phyloP scores from a whole-genome alignment of 53 echinoderm and acorn worm species.

The Temnopleurus reevesii region DNA sequence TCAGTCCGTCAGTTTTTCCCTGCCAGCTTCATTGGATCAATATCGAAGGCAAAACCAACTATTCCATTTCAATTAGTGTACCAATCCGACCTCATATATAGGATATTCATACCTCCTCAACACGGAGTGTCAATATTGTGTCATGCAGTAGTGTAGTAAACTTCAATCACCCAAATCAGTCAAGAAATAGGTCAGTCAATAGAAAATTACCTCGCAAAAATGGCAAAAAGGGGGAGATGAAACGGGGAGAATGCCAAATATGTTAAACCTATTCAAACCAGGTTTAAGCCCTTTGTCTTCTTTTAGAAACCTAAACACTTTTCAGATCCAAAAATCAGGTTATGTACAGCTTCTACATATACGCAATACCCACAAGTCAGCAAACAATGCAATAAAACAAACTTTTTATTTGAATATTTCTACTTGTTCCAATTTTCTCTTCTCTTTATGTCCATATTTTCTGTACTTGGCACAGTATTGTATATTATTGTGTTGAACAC shows the following conservation, averaged over 20 bases:
- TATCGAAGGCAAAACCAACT: constrained; percentile 1
- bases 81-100: constrained; percentile 20
- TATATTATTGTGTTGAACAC: constrained; percentile 1
- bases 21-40: neutral
- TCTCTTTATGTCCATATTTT: neutral
- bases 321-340: neutral
- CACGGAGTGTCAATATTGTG: constrained; percentile 48
- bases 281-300: neutral
- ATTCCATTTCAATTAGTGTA: constrained; percentile 51
- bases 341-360: neutral
- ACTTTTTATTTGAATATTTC: constrained; percentile 34
- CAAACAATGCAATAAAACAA: constrained; percentile 44
- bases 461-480: neutral
- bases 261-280: constrained; percentile 30
- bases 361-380: neutral
- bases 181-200: constrained; percentile 41
- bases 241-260: constrained; percentile 8
- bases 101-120: constrained; percentile 35
- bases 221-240: neutral
- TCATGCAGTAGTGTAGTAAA: neutral
- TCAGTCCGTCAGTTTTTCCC: neutral
- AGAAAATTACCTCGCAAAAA: constrained; percentile 24
- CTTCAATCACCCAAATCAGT: constrained; percentile 4
- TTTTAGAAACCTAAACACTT: neutral
- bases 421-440: constrained; percentile 22